A percentile compares a stretch with the other conserved stretches of the same genome.
Evolutionary conservation across 2,113 vertebrate genomes (phyloP).

Genomic region (Corvus hawaiiensis): DNA sequence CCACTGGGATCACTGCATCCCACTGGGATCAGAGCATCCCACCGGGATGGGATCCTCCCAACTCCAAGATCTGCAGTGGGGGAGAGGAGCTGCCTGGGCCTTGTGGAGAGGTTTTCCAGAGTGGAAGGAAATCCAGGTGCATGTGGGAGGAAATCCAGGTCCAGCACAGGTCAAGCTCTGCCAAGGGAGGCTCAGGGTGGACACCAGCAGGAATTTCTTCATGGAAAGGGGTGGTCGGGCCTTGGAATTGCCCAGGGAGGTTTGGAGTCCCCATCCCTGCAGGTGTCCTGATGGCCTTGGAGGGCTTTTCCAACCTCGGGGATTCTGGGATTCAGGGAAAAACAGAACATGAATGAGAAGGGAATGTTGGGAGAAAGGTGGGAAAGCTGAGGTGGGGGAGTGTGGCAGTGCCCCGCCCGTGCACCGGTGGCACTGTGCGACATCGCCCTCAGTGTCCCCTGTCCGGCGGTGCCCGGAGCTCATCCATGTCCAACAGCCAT

Average conservation of each 20-base stretch:
- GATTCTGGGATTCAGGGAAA: neutral
- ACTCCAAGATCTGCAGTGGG: neutral
- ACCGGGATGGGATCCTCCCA: neutral
- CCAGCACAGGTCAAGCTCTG: neutral
- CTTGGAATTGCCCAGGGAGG: neutral
- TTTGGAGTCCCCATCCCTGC: neutral
- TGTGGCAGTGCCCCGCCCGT: neutral
- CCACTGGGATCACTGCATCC: neutral
- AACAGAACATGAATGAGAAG: neutral
- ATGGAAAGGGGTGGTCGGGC: neutral
- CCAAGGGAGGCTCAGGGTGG: neutral
- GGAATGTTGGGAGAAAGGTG: rapidly evolving
- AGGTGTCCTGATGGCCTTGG: neutral
- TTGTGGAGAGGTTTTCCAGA: neutral
- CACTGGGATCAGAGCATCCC: neutral
- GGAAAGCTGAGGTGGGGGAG: neutral
- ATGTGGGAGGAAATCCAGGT: neutral
- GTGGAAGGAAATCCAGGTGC: neutral
- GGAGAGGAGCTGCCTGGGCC: rapidly evolving
- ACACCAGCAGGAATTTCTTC: neutral
- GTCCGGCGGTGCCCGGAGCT: rapidly evolving
- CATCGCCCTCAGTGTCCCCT: neutral
- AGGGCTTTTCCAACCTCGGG: neutral
- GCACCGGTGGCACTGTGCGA: neutral
- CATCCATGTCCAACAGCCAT: rapidly evolving